Conservation (phyloP, 2,113 vertebrate species). For the Alouatta palliata region DNA sequence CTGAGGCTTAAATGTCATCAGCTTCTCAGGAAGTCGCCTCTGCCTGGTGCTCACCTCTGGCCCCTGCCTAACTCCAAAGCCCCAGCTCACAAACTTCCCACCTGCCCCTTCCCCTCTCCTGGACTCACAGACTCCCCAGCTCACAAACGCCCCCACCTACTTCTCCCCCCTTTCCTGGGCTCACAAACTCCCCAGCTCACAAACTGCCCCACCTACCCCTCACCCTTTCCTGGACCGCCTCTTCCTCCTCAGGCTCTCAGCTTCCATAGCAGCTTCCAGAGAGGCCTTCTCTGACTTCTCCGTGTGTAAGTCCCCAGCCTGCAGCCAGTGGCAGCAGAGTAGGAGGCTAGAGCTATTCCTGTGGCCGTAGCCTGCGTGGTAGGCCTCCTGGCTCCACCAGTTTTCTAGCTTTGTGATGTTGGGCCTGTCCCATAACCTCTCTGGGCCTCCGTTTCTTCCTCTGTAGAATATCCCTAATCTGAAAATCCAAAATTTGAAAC, state of each 20-base stretch:
- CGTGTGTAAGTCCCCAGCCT: fast-evolving
- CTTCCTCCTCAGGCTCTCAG: background rate
- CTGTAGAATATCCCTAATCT: background rate
- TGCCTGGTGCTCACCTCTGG: background rate
- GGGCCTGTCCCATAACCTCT: background rate
- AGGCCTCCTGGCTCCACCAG: background rate
- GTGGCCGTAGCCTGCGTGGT: background rate
- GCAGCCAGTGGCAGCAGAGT: background rate
- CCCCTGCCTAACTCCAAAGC: too few species aligned
- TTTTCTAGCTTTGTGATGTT: background rate
- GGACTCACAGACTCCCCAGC: background rate
- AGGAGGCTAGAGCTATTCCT: background rate
- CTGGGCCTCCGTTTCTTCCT: background rate
- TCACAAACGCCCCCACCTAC: background rate
- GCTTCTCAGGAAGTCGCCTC: background rate
- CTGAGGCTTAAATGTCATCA: background rate
- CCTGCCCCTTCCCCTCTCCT: background rate
- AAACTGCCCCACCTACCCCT: background rate
- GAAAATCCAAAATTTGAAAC: background rate
- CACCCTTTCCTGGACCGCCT: background rate
- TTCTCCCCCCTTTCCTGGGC: too few species aligned
- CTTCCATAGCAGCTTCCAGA: background rate
- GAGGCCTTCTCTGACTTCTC: background rate
- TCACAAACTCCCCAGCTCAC: background rate
- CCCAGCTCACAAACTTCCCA: background rate